Evolutionary conservation across 2,888 invertebrate species (phyloP).

Genomic region (Lasioglossum zephyrum): DNA sequence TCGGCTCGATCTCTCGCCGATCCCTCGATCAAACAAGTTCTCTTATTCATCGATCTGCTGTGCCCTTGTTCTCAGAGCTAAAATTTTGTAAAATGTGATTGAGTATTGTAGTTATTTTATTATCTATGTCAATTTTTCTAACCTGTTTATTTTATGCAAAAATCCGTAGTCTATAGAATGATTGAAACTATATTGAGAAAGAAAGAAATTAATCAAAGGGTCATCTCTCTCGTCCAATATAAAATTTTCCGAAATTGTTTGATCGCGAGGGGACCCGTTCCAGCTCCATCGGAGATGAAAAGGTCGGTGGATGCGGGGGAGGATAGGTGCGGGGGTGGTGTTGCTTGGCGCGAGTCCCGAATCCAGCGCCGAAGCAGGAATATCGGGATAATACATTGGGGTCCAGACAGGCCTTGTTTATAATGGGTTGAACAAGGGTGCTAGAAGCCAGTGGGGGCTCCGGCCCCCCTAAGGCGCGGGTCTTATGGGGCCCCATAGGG

Average conservation of each 20-base stretch:
- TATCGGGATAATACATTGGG: slow-evolving; percentile 80
- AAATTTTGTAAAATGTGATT: neutral
- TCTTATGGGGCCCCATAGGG: slow-evolving; percentile 77
- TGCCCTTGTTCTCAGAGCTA: neutral
- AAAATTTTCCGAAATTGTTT: neutral
- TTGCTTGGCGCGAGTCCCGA: slow-evolving; percentile 61
- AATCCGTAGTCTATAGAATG: too few species aligned
- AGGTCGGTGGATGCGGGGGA: slow-evolving; percentile 18
- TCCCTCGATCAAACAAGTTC: slow-evolving; percentile 20
- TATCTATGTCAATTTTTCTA: neutral
- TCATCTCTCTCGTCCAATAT: neutral
- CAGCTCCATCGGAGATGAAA: slow-evolving; percentile 48
- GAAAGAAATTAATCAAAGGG: too few species aligned
- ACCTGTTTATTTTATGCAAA: too few species aligned
- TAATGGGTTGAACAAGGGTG: slow-evolving; percentile 84
- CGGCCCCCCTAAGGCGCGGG: slow-evolving; percentile 79
- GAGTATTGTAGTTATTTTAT: too few species aligned
- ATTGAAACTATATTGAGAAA: too few species aligned
- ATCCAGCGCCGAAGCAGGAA: slow-evolving; percentile 67
- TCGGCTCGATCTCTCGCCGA: slow-evolving; percentile 21
- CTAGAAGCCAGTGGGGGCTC: slow-evolving; percentile 83
- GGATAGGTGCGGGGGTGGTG: slow-evolving; percentile 35
- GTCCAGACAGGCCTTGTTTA: slow-evolving; percentile 82
- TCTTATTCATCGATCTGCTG: neutral
- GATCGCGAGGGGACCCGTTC: slow-evolving; percentile 10